Conservation (phyloP, 2,888 invertebrate genomes). For the Rhagium mordax region DNA sequence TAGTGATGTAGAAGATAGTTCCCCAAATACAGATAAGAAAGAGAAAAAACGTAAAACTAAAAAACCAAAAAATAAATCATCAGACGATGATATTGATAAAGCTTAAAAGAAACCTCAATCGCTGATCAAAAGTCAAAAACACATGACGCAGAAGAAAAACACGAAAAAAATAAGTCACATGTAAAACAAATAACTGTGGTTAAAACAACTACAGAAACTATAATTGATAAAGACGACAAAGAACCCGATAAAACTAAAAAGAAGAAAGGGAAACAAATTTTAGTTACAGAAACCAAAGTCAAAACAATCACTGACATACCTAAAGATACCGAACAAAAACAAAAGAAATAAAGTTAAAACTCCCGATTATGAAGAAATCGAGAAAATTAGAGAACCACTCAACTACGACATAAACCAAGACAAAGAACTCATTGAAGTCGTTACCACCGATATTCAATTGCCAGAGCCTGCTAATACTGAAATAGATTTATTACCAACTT, state of each 20-base stretch:
- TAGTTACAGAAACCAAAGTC: not conserved
- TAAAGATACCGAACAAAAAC: not conserved
- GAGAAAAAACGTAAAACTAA: slow-evolving; percentile 35
- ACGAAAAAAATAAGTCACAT: slow-evolving; percentile 45
- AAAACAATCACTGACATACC: not conserved
- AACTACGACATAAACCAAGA: not conserved
- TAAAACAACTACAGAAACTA: slow-evolving; percentile 11
- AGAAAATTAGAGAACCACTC: not conserved
- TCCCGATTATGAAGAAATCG: not conserved
- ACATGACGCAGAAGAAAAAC: slow-evolving; percentile 38
- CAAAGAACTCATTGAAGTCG: not conserved
- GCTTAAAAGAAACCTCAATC: slow-evolving; percentile 27
- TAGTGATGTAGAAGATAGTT: slow-evolving; percentile 58
- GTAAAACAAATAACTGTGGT: not conserved
- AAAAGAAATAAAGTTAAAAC: not conserved
- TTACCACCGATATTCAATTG: not conserved
- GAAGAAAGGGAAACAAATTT: slow-evolving; percentile 35
- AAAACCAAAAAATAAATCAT: slow-evolving; percentile 28
- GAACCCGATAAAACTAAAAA: not conserved
- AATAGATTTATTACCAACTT: not conserved
- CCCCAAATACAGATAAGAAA: slow-evolving; percentile 61
- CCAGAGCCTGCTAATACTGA: not conserved
- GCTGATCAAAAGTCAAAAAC: slow-evolving; percentile 22
- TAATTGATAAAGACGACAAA: slow-evolving; percentile 28
- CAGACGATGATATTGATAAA: slow-evolving; percentile 36